Evolutionary conservation across 2,888 invertebrate genomes (phyloP).

Genomic region (Thumatha senex): DNA sequence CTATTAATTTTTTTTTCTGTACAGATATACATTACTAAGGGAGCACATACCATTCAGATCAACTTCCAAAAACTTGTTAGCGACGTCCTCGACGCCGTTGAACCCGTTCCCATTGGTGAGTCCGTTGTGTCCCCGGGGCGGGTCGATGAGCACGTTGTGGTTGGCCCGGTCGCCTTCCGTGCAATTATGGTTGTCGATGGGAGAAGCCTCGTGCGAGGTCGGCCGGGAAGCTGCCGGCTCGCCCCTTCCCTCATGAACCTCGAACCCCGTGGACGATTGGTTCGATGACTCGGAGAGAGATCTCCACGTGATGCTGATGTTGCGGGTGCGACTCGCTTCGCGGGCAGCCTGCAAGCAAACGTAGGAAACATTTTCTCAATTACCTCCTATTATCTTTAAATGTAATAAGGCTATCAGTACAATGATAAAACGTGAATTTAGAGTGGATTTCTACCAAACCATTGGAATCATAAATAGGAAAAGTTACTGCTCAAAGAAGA

Average conservation of each 20-base stretch:
- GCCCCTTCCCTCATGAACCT: conserved; percentile 50
- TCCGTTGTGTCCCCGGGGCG: conserved; percentile 41
- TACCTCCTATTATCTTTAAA: too few relatives aligned
- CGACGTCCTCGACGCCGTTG: conserved; percentile 56
- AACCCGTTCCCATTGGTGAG: conserved; percentile 41
- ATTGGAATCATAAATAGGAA: too few relatives aligned
- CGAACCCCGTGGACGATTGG: conserved; percentile 70
- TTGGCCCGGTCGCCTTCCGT: conserved; percentile 47
- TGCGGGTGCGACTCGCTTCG: conserved; percentile 60
- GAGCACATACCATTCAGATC: conserved; percentile 69
- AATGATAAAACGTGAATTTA: too few relatives aligned
- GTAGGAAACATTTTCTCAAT: not conserved
- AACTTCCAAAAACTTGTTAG: conserved; percentile 69
- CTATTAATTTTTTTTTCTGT: too few relatives aligned
- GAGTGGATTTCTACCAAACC: too few relatives aligned
- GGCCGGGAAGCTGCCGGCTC: conserved; percentile 36
- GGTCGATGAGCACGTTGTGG: conserved; percentile 37
- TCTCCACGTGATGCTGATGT: conserved; percentile 79
- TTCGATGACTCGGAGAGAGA: conserved; percentile 78
- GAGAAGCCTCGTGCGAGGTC: conserved; percentile 45
- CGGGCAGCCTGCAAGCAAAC: conserved; percentile 50
- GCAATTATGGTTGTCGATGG: conserved; percentile 47
- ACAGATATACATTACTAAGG: too few relatives aligned
- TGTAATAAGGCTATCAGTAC: too few relatives aligned
- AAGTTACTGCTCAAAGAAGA: too few relatives aligned